These are phyloP conservation scores for Oreotrochilus melanogaster DNA, from an alignment of 2,113 vertebrate genomes.

Conservation along the genomic window DNA sequence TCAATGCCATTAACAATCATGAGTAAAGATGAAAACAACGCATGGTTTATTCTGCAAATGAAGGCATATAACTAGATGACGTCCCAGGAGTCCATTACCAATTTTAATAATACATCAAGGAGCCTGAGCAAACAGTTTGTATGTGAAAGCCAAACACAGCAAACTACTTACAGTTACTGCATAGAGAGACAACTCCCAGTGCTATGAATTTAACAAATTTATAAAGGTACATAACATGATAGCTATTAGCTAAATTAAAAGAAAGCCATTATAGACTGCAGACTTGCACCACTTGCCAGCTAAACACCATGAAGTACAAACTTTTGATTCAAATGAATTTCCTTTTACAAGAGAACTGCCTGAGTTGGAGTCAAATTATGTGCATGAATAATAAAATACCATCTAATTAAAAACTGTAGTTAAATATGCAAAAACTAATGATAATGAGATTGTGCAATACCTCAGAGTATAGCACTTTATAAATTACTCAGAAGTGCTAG, in stretches of 20 bases:
- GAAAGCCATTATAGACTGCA: conserved; percentile 89
- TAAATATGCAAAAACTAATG: conserved; percentile 99
- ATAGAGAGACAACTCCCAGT: conserved; percentile 92
- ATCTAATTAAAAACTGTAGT: conserved; percentile 99
- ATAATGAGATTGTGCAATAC: conserved; percentile 99
- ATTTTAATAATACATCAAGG: conserved; percentile 99
- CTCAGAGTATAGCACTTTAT: conserved; percentile 94
- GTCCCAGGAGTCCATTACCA: conserved; percentile 99
- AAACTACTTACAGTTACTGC: conserved; percentile 91
- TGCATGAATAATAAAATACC: conserved; percentile 99
- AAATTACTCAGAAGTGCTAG: conserved; percentile 96
- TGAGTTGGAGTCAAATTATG: conserved; percentile 96
- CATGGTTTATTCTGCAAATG: conserved; percentile 99
- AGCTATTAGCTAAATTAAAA: conserved; percentile 99
- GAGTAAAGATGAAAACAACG: conserved; percentile 99
- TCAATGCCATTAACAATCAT: conserved; percentile 98
- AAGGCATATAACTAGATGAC: conserved; percentile 99
- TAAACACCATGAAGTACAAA: conserved; percentile 81
- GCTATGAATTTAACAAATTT: conserved; percentile 96
- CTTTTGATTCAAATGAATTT: conserved; percentile 81
- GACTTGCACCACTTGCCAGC: conserved; percentile 82
- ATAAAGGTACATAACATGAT: conserved; percentile 98
- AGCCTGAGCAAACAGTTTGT: conserved; percentile 95
- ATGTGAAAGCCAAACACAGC: conserved; percentile 93
- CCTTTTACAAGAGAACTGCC: conserved; percentile 83